Conservation (phyloP, 2,113 vertebrate species). For the Cyanocitta stelleri region DNA sequence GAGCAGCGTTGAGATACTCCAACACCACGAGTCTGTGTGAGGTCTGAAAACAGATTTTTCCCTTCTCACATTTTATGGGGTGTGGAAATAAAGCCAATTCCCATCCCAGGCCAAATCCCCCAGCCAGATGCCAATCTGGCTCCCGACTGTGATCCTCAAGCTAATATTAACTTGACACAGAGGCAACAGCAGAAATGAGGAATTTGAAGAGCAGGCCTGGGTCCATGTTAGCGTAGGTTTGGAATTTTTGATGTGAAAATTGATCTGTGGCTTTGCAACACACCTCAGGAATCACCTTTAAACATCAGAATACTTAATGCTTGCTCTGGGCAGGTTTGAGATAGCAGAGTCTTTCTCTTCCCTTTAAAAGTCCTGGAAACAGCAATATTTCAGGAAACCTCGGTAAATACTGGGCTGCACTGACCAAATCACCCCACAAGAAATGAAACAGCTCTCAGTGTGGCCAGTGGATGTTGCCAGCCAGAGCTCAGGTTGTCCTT, state of each 20-base stretch:
- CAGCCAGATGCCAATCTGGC: slow-evolving; percentile 2
- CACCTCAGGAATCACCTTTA: neutral
- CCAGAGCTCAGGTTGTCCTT: neutral
- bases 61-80: neutral
- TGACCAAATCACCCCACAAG: neutral
- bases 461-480: neutral
- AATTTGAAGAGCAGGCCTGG: neutral
- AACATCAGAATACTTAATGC: neutral
- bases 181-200: neutral
- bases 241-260: neutral
- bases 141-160: neutral
- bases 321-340: neutral
- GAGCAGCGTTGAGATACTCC: fast-evolving
- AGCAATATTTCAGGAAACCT: neutral
- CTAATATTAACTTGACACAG: neutral
- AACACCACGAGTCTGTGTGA: neutral
- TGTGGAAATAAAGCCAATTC: slow-evolving; percentile 7
- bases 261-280: neutral
- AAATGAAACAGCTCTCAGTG: neutral
- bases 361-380: neutral
- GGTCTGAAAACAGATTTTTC: neutral
- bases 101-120: neutral
- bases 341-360: neutral
- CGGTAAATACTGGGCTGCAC: neutral
- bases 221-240: fast-evolving